Evolutionary conservation across 1,140 invertebrate species (phyloP).

Genomic region (Rhyzopertha dominica): DNA sequence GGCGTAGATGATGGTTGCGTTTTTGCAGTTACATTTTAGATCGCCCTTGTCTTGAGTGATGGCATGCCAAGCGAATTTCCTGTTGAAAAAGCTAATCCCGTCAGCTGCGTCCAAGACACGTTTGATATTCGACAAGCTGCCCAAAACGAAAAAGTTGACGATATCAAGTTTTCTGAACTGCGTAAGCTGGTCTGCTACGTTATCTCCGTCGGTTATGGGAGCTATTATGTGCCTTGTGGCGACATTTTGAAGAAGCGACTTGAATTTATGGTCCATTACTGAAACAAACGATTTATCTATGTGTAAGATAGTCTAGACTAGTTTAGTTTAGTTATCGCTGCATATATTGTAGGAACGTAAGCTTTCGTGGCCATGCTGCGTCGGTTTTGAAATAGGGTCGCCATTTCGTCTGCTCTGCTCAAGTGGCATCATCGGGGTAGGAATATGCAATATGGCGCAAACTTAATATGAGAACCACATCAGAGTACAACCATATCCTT

Average conservation of each 20-base stretch:
- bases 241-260: constrained; percentile 80
- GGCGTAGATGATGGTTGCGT: constrained; percentile 63
- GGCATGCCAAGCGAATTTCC: constrained; percentile 61
- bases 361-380: no score
- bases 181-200: constrained; percentile 60
- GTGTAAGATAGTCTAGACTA: background rate
- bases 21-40: constrained; percentile 60
- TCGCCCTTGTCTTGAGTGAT: constrained; percentile 64
- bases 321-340: no score
- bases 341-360: no score
- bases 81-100: constrained; percentile 34
- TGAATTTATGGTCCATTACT: constrained; percentile 91
- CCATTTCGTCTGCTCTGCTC: no score
- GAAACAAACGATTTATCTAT: constrained; percentile 26
- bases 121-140: constrained; percentile 63
- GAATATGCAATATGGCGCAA: no score
- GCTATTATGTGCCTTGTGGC: constrained; percentile 80
- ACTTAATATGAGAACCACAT: no score
- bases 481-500: no score
- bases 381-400: no score
- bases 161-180: constrained; percentile 75
- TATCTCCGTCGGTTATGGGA: constrained; percentile 50
- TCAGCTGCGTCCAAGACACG: constrained; percentile 54
- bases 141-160: constrained; percentile 82
- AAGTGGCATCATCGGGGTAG: no score